phyloP scores from a whole-genome alignment of 30 jellyfish, hydroid and myxozoan genomes.

The Aurelia sp. region DNA sequence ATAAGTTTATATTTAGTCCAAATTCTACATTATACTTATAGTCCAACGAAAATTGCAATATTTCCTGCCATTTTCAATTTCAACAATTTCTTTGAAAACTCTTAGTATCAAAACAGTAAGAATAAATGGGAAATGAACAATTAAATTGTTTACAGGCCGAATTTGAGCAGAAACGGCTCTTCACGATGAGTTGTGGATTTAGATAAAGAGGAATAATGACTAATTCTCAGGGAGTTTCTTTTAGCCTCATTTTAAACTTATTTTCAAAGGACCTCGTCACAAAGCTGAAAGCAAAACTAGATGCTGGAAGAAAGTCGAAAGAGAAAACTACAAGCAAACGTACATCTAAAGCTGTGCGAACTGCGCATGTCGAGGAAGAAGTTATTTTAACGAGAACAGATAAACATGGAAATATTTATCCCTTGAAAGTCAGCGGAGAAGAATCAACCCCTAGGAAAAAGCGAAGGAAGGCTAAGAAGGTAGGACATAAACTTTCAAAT shows the following conservation, averaged over 20 bases:
- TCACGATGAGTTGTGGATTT: too few relatives aligned
- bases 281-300: constrained; percentile 65
- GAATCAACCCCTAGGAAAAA: constrained; percentile 51
- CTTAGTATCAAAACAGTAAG: too few relatives aligned
- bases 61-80: too few relatives aligned
- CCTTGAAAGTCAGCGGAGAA: constrained; percentile 68
- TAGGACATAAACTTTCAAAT: not conserved
- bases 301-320: constrained; percentile 35
- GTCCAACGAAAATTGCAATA: too few relatives aligned
- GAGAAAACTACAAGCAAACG: not conserved
- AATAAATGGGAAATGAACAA: too few relatives aligned
- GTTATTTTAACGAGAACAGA: constrained; percentile 82
- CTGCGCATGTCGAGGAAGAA: constrained; percentile 55
- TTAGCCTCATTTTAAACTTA: not conserved
- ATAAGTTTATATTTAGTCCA: too few relatives aligned
- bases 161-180: too few relatives aligned
- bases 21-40: too few relatives aligned
- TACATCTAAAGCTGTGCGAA: not conserved
- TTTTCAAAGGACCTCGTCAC: constrained; percentile 73
- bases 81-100: too few relatives aligned
- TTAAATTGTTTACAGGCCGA: too few relatives aligned
- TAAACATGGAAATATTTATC: constrained; percentile 88
- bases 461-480: constrained; percentile 63
- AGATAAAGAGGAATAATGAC: too few relatives aligned
- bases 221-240: too few relatives aligned